These are phyloP conservation scores for Sebastolobus alascanus DNA, from an alignment of 2,797 vertebrate species.

Conservation along the genomic window DNA sequence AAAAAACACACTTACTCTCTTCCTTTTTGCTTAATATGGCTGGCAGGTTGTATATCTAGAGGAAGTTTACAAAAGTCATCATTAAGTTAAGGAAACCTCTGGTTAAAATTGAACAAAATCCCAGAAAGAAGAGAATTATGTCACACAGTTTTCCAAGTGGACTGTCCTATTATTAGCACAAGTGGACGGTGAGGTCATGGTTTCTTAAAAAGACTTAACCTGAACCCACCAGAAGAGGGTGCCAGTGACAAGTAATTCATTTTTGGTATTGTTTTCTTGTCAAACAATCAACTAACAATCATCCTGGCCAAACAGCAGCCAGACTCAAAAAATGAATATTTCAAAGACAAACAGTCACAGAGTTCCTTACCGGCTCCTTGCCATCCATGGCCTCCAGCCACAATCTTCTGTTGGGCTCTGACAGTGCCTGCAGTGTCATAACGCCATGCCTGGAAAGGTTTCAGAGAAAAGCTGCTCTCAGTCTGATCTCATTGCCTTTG, in stretches of 20 bases:
- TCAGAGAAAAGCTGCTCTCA: conserved; percentile 75
- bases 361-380: conserved; percentile 94
- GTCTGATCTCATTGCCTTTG: conserved; percentile 69
- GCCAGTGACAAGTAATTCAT: conserved; percentile 39
- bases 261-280: conserved; percentile 6
- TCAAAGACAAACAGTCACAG: conserved; percentile 42
- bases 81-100: background rate
- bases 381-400: conserved; percentile 99
- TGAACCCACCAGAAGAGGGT: conserved; percentile 66
- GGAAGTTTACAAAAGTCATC: conserved; percentile 18
- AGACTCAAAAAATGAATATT: conserved; percentile 39
- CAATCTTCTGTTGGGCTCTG: conserved; percentile 95
- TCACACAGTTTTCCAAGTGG: background rate
- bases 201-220: conserved; percentile 5
- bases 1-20: conserved; percentile 92
- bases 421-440: conserved; percentile 96
- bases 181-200: conserved; percentile 42
- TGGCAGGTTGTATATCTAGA: conserved; percentile 97
- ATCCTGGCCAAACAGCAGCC: conserved; percentile 29
- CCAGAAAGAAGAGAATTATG: background rate
- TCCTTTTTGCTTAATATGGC: conserved; percentile 98
- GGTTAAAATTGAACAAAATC: background rate
- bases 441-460: conserved; percentile 91
- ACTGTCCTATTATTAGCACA: conserved; percentile 43
- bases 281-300: conserved; percentile 25